Evolutionary conservation across 2,113 vertebrate species (phyloP), one percentile per base, ranked within the genome.

Genomic region (Mus spicilegus): DNA sequence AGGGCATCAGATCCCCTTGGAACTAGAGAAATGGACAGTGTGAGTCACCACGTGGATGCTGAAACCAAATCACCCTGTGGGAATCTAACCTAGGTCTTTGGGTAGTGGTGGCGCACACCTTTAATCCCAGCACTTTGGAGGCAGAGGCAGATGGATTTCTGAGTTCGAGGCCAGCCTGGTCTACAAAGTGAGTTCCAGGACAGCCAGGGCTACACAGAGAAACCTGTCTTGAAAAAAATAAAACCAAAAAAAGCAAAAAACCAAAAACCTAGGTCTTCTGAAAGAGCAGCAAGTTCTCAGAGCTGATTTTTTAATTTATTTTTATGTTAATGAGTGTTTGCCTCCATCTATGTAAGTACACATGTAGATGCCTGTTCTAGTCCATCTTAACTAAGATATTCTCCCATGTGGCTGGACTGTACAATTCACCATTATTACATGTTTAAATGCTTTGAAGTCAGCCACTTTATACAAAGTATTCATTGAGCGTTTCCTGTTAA

Each of bases 381-480:
- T 82, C 20, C 5, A 0, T 39, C 36, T 39, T 82, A 73, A 39
- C 70, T 73, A 73, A 73, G n/a, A 73, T 39, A 61, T 2, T 24
- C 54, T 82, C 80, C 36, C 56, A 13, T 13, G 36, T 81, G 36
- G 11, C 54, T 82, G 22, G 3, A 61, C 80, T 69, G 1, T 24
- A 16, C 24, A n/a, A 13, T 3, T 58, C 56, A 61, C 54, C 14
- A 65, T 85, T 65, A 17, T 65, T 42, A 65, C 39, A 11, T 65
- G 39, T 65, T 46, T 85, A 46, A 28, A 61, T 92, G 76, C 85
- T 87, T 90, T 94, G 46, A 92, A 90, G 17, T 72, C 9, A 85
- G 63, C 54, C 19, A 49, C 90, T 92, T 92, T 30, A 90, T 39
- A 33, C 92, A 56, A 90, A 90, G 54, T 90, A 70, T 89, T 69